A percentile compares a stretch with the other conserved stretches of the same genome.
These are phyloP conservation scores for Pachyrhynchus sulphureomaculatus DNA, from an alignment of 1,140 invertebrate species.

Conservation along the genomic window DNA sequence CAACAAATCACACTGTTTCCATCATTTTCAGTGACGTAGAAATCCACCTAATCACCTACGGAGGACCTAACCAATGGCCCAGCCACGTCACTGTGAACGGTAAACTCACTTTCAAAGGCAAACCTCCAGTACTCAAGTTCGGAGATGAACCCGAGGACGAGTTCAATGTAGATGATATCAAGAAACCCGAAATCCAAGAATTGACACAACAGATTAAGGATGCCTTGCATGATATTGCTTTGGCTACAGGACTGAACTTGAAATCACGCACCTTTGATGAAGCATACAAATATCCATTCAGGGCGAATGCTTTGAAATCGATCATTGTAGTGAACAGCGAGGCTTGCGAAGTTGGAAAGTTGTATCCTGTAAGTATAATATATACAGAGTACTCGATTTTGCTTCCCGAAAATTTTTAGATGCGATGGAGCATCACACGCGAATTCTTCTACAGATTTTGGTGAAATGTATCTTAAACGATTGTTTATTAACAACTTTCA, in stretches of 20 bases:
- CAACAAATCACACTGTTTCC: no score
- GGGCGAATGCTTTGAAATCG: constrained; percentile 59
- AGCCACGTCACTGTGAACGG: constrained; percentile 59
- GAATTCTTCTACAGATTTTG: no score
- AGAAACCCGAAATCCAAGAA: constrained; percentile 5
- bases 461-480: no score
- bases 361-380: constrained; percentile 39
- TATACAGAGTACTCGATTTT: no score
- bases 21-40: constrained; percentile 56
- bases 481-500: no score
- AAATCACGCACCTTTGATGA: constrained; percentile 57
- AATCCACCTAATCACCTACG: constrained; percentile 60
- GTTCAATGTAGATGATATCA: neutral
- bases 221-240: constrained; percentile 31
- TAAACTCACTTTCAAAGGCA: constrained; percentile 58
- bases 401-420: no score
- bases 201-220: constrained; percentile 1
- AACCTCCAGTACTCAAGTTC: constrained; percentile 57
- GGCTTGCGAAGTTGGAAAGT: constrained; percentile 41
- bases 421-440: neutral
- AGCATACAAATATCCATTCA: constrained; percentile 62
- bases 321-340: constrained; percentile 55
- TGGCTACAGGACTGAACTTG: constrained; percentile 39
- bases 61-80: constrained; percentile 56
- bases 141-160: constrained; percentile 41